phyloP scores from a whole-genome alignment of 2,797 vertebrate genomes.

The Buphagus erythrorhynchus region DNA sequence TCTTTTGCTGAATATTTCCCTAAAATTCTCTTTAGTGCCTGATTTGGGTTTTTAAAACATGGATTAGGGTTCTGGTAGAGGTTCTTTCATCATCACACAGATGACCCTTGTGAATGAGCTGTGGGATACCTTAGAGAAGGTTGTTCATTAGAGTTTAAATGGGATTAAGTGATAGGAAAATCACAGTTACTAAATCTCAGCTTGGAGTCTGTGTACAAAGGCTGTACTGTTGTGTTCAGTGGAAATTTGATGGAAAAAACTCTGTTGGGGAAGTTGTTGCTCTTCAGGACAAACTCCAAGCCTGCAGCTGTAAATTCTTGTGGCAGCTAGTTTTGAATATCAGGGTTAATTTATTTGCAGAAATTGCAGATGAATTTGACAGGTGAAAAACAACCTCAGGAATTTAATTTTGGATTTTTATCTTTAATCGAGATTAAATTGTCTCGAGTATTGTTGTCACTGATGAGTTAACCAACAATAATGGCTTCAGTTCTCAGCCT shows the following conservation, averaged over 20 bases:
- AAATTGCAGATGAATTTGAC: background rate
- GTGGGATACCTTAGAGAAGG: background rate
- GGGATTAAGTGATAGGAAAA: constrained; percentile 13
- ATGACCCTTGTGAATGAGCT: background rate
- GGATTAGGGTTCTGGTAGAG: background rate
- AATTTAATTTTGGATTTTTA: background rate
- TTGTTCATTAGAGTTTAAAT: background rate
- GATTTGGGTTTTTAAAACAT: background rate
- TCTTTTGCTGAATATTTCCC: background rate
- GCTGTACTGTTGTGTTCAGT: background rate
- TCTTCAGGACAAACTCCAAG: background rate
- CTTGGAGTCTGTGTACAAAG: background rate
- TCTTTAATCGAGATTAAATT: background rate
- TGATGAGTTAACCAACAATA: background rate
- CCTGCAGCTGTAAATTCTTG: background rate
- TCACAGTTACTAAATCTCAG: constrained; percentile 21
- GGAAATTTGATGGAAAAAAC: background rate
- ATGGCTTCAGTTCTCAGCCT: background rate
- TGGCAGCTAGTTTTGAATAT: background rate
- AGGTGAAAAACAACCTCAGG: background rate
- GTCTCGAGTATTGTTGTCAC: background rate
- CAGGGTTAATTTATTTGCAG: background rate
- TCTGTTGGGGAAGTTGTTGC: background rate
- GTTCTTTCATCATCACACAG: background rate
- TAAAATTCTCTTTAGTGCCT: background rate